Evolutionary conservation across 2,888 invertebrate genomes (phyloP).

Genomic region (Sphaerolaimus hirsutus): DNA sequence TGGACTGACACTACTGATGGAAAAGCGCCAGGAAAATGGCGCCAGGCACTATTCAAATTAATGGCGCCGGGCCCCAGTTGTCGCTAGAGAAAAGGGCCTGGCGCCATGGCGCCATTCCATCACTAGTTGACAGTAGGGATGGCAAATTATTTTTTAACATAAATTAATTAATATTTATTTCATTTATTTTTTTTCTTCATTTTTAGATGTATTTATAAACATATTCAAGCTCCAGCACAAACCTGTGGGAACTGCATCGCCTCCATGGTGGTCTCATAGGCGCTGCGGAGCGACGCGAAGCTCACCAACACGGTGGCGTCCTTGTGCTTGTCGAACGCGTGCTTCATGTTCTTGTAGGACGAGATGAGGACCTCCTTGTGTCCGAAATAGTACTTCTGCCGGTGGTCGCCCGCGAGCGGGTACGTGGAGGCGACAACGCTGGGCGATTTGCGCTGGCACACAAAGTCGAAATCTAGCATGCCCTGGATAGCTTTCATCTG

Average conservation of each 20-base stretch:
- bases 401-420: conserved; percentile 82
- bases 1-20: no score
- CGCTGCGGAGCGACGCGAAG: conserved; percentile 87
- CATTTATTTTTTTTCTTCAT: background rate
- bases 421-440: conserved; percentile 78
- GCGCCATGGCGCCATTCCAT: no score
- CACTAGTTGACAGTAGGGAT: no score
- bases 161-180: background rate
- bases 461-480: conserved; percentile 85
- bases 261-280: conserved; percentile 83
- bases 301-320: conserved; percentile 80
- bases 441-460: conserved; percentile 61
- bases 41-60: no score
- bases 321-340: conserved; percentile 76
- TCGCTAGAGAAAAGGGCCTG: no score
- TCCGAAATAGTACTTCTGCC: conserved; percentile 98
- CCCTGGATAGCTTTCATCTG: conserved; percentile 84
- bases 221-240: conserved; percentile 1
- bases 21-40: no score
- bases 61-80: no score
- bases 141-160: no score
- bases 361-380: conserved; percentile 81
- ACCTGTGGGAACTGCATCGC: conserved; percentile 65
- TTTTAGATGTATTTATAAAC: background rate
- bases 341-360: conserved; percentile 81